Base-by-base conservation (phyloP, 2,113 vertebrate genomes). In the Ceyx melanurus region DNA sequence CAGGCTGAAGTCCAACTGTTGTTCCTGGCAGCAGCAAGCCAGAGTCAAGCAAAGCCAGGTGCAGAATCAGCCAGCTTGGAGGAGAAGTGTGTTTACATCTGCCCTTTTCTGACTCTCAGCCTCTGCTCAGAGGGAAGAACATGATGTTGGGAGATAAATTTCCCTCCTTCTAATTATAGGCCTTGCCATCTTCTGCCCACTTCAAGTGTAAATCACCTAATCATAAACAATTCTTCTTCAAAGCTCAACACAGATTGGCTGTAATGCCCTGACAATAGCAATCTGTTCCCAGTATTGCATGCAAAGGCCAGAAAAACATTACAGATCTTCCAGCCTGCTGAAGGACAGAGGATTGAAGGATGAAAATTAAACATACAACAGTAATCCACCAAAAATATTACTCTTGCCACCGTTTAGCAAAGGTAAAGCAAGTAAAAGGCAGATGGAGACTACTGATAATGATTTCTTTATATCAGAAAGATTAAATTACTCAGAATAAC, bases 151-250 rank as follows among this genome's bases (percentile, higher is more conserved):
- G 95, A 98, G 94, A 98, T 97, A 97, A 97, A 97, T 97, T 95
- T 95, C 88, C 92, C 97, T 97, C 94, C 92, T 96, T 89, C 97
- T 98, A 97, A 97, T 97, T 98, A 97, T 78, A 97, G 93, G 35
- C 66, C 91, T 97, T 95, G 94, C 73, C 97, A 96, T 97, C 94
- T 97, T 96, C 93, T 90, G 72, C 89, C 96, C 88, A 93, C 89
- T 95, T 96, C 92, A 93, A 89, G 92, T 96, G 88, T 95, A 97
- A 97, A 97, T 97, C 65, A 64, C 87, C 88, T 97, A 92, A 96
- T 97, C 97, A 97, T 96, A 96, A 97, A 96, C 94, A 97, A 95
- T 97, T 96, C 93, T 78, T 95, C 90, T 97, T 96, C 95, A 96
- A 95, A 95, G 81, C 94, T 95, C 94, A 94, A 92, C 95, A 94